Evolutionary conservation across 2,113 vertebrate genomes (phyloP).

Genomic region (Butastur rufipennis): DNA sequence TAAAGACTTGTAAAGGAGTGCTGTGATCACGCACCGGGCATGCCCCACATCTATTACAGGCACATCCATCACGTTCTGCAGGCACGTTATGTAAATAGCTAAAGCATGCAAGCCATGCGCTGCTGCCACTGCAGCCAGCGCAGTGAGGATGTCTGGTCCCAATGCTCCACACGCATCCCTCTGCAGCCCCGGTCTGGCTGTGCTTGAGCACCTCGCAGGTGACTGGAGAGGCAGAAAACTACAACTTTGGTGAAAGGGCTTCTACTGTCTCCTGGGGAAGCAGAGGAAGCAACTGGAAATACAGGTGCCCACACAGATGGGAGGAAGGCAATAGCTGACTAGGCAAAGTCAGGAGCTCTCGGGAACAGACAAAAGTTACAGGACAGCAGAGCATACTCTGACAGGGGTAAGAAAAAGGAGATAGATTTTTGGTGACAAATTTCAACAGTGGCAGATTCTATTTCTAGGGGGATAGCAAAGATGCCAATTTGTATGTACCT

Average conservation of each 20-base stretch:
- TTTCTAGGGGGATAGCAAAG: neutral
- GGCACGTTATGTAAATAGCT: fast-evolving
- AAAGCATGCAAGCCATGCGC: fast-evolving
- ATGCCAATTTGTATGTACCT: neutral
- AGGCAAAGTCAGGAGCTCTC: neutral
- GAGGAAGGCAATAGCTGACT: neutral
- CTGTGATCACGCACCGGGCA: neutral
- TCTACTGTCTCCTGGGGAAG: neutral
- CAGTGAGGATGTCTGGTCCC: fast-evolving
- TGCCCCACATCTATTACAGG: neutral
- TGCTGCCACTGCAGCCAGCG: neutral
- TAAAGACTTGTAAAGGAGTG: neutral
- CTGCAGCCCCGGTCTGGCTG: neutral
- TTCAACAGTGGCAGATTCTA: neutral
- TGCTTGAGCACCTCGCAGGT: fast-evolving
- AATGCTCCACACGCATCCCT: fast-evolving
- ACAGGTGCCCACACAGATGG: neutral
- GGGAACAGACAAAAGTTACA: neutral
- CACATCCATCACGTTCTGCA: neutral
- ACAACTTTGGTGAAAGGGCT: neutral
- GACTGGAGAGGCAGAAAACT: neutral
- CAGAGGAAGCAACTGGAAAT: neutral
- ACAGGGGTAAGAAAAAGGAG: too few relatives aligned
- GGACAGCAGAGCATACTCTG: neutral
- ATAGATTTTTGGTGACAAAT: neutral